Conservation (phyloP, 1,140 invertebrate genomes). For the Physella acuta region DNA sequence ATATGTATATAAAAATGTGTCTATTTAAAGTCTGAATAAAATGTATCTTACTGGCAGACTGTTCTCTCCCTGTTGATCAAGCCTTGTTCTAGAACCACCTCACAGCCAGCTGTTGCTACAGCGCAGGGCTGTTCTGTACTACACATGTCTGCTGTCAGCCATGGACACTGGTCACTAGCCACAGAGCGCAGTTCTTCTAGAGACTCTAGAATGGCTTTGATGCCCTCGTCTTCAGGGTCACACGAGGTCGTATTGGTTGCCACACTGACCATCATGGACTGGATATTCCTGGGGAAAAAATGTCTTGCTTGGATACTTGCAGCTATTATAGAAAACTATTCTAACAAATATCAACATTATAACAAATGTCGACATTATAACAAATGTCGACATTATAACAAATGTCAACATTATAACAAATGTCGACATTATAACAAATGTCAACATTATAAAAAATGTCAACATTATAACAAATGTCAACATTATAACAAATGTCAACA, state of each 20-base stretch:
- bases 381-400: too few relatives aligned
- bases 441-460: too few relatives aligned
- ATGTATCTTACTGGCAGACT: conserved; percentile 20
- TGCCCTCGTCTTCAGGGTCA: conserved; percentile 13
- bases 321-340: too few relatives aligned
- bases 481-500: too few relatives aligned
- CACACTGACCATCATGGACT: conserved; percentile 24
- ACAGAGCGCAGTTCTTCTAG: conserved; percentile 3
- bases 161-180: conserved; percentile 21
- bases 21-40: too few relatives aligned
- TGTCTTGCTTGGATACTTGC: too few relatives aligned
- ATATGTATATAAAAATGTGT: too few relatives aligned
- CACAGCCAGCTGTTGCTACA: conserved; percentile 18
- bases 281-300: conserved; percentile 16
- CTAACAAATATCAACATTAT: too few relatives aligned
- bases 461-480: too few relatives aligned
- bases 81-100: conserved; percentile 5
- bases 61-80: conserved; percentile 13
- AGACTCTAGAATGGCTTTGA: conserved; percentile 5
- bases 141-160: conserved; percentile 26
- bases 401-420: too few relatives aligned
- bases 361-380: too few relatives aligned
- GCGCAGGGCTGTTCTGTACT: neutral
- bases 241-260: conserved; percentile 25
- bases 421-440: too few relatives aligned